Conservation (phyloP, 1,140 invertebrate species). For the Listronotus bonariensis region DNA sequence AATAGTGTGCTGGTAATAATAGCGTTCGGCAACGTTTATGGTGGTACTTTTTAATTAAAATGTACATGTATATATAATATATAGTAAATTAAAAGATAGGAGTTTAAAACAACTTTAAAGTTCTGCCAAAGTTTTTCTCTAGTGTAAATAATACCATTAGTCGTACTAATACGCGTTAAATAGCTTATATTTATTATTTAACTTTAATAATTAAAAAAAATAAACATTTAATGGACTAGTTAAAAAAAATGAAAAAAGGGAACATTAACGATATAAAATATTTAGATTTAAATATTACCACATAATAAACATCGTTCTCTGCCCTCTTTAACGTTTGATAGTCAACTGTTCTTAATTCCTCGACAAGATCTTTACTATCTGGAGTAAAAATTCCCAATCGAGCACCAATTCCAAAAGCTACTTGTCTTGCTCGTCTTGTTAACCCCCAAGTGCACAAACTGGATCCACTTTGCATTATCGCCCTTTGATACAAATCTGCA, state of each 20-base stretch:
- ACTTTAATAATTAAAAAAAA: too few relatives aligned
- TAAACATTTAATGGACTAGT: too few relatives aligned
- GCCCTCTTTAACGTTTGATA: slow-evolving; percentile 25
- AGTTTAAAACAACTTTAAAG: too few relatives aligned
- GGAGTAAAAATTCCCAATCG: slow-evolving; percentile 29
- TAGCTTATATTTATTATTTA: too few relatives aligned
- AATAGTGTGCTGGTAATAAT: too few relatives aligned
- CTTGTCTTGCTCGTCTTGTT: slow-evolving; percentile 28
- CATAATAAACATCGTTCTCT: slow-evolving; percentile 29
- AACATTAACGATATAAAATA: not conserved
- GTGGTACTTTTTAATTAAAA: too few relatives aligned
- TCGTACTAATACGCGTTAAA: too few relatives aligned
- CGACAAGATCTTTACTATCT: slow-evolving; percentile 21
- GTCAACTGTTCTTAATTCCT: slow-evolving; percentile 36
- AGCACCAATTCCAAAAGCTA: slow-evolving; percentile 27
- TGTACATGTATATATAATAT: too few relatives aligned
- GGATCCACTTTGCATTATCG: slow-evolving; percentile 44
- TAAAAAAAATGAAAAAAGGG: not conserved
- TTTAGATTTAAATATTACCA: slow-evolving; percentile 1
- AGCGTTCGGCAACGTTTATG: too few relatives aligned
- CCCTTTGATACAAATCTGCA: slow-evolving; percentile 39
- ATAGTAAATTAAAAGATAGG: too few relatives aligned
- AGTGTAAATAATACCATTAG: too few relatives aligned
- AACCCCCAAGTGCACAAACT: slow-evolving; percentile 40
- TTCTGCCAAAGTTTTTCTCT: too few relatives aligned